phyloP scores from a whole-genome alignment of 2,113 vertebrate genomes.

The Mystacornis crossleyi region DNA sequence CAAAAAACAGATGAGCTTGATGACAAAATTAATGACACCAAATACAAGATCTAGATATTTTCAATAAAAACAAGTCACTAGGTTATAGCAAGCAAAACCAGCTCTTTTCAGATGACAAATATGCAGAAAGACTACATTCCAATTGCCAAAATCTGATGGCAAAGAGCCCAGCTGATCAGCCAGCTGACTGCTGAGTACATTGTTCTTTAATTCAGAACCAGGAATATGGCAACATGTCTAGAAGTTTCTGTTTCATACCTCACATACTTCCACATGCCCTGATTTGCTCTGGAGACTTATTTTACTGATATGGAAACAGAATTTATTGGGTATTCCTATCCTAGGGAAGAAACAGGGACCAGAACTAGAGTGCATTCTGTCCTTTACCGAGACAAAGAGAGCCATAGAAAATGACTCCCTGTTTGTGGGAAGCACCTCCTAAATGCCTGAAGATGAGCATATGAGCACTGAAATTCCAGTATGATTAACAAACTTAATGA shows the following conservation, averaged over 20 bases:
- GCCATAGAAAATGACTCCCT: not conserved
- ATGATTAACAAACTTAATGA: not conserved
- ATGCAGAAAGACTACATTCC: not conserved
- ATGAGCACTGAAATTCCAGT: not conserved
- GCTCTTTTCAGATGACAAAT: not conserved
- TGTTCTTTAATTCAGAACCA: not conserved
- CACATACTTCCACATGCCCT: not conserved
- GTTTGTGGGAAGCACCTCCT: not conserved
- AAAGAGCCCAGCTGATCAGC: not conserved
- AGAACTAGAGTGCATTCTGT: not conserved
- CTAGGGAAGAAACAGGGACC: not conserved
- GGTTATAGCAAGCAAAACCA: not conserved
- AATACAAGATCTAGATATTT: not conserved
- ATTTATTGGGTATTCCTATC: not conserved
- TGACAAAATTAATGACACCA: not conserved
- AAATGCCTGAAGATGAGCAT: not conserved
- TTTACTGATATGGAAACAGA: not conserved
- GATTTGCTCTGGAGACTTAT: not conserved
- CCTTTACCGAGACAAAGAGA: not conserved
- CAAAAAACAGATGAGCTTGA: not conserved
- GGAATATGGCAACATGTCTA: not conserved
- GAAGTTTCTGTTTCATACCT: not conserved
- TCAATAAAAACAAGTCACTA: not conserved
- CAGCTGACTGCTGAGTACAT: not conserved
- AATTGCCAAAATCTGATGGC: not conserved